Evolutionary conservation across 2,797 vertebrate species (phyloP).

Genomic region (Rhincodon typus): DNA sequence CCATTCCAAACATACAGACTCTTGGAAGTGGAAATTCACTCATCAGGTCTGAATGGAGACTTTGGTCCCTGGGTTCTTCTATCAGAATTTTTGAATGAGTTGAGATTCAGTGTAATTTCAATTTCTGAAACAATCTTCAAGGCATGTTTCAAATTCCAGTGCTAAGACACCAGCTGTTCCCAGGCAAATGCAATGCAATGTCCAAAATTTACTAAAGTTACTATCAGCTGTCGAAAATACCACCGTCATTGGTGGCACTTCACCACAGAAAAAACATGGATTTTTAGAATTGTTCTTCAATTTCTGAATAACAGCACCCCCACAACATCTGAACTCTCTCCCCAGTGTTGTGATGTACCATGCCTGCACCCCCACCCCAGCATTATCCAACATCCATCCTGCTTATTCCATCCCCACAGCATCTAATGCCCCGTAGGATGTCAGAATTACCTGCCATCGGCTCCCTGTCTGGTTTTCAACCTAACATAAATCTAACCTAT

Average conservation of each 20-base stretch:
- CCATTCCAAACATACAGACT: neutral
- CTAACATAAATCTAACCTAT: neutral
- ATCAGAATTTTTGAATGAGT: neutral
- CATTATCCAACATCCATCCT: no score
- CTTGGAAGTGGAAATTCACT: neutral
- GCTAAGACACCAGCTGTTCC: neutral
- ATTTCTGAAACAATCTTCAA: neutral
- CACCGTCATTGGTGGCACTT: neutral
- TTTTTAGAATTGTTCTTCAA: neutral
- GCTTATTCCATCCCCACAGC: neutral
- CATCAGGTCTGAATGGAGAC: neutral
- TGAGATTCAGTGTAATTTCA: neutral
- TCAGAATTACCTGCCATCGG: neutral
- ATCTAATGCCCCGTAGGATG: neutral
- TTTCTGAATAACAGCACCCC: neutral
- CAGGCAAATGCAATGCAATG: neutral
- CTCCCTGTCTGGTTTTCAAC: neutral
- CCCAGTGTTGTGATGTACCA: neutral
- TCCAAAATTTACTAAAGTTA: neutral
- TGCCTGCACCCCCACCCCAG: neutral
- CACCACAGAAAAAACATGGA: neutral
- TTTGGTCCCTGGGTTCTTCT: neutral
- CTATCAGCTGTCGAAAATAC: neutral
- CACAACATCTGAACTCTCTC: no score
- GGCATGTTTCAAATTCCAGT: neutral